Evolutionary conservation across 2,888 invertebrate genomes (phyloP).

Genomic region (Buathra laborator): DNA sequence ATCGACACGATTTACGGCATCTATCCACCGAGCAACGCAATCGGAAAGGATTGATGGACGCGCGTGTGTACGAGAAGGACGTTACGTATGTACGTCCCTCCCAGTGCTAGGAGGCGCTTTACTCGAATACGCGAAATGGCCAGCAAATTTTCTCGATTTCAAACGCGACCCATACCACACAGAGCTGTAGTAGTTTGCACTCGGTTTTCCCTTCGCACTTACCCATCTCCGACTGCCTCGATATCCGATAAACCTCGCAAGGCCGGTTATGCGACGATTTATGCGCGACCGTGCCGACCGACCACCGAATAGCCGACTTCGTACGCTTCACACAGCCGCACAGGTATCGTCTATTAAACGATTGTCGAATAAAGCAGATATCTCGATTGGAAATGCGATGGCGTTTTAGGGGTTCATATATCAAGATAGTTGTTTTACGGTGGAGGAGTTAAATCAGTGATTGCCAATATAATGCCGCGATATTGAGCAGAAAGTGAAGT

Average conservation of each 20-base stretch:
- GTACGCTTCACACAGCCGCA: neutral
- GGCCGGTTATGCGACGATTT: slow-evolving; percentile 45
- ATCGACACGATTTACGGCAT: slow-evolving; percentile 58
- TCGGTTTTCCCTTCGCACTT: neutral
- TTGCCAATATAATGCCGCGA: neutral
- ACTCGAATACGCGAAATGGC: slow-evolving; percentile 44
- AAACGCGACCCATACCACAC: slow-evolving; percentile 1
- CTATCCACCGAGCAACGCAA: slow-evolving; percentile 54
- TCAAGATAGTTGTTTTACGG: neutral
- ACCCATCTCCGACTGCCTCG: neutral
- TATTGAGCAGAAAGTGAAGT: neutral
- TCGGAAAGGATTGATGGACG: slow-evolving; percentile 60
- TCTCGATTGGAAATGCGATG: neutral
- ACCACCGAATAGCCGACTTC: slow-evolving; percentile 29
- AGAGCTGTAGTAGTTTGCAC: neutral
- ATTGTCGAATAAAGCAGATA: neutral
- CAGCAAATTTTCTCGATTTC: slow-evolving; percentile 54
- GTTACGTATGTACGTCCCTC: neutral
- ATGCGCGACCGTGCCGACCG: slow-evolving; percentile 22
- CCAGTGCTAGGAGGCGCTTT: neutral
- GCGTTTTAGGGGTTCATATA: neutral
- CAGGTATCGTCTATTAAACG: neutral
- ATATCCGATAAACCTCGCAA: slow-evolving; percentile 43
- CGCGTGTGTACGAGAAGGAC: slow-evolving; percentile 13
- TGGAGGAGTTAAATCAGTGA: neutral